phyloP scores from a whole-genome alignment of 2,888 invertebrate species.

The Thyatira batis region DNA sequence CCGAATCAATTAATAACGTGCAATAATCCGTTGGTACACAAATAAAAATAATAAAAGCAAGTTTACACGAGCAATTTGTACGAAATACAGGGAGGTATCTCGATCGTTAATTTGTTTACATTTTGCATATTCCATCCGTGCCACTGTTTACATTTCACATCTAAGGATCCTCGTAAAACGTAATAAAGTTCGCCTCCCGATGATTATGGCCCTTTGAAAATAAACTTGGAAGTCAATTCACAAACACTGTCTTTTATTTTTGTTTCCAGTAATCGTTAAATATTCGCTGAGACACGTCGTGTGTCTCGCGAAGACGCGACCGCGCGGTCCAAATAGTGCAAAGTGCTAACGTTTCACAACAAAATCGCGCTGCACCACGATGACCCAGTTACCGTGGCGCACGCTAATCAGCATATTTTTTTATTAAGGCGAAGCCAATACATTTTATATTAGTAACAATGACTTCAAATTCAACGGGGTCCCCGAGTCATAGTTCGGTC shows the following conservation, averaged over 20 bases:
- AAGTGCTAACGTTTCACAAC: too few relatives aligned
- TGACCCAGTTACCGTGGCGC: too few relatives aligned
- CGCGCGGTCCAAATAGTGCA: too few relatives aligned
- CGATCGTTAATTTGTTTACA: conserved; percentile 71
- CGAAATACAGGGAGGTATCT: conserved; percentile 48
- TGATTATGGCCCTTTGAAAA: conserved; percentile 74
- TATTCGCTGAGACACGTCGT: too few relatives aligned
- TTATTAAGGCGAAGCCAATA: too few relatives aligned
- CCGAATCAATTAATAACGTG: conserved; percentile 37
- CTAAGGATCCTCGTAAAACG: conserved; percentile 55
- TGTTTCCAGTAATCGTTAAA: too few relatives aligned
- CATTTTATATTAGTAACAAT: too few relatives aligned
- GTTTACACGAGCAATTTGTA: conserved; percentile 48
- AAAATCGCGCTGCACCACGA: too few relatives aligned
- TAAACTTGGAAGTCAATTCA: conserved; percentile 67
- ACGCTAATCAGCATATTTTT: too few relatives aligned
- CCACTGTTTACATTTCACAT: conserved; percentile 62
- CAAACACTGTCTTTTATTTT: conserved; percentile 66
- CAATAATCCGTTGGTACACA: conserved; percentile 24
- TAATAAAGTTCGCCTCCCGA: conserved; percentile 70
- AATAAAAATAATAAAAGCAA: conserved; percentile 41
- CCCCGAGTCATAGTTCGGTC: too few relatives aligned
- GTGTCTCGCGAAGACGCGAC: too few relatives aligned
- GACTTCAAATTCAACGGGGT: too few relatives aligned
- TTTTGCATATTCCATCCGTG: conserved; percentile 57